phyloP scores from a whole-genome alignment of 1,140 invertebrate species.

The Linepithema humile region DNA sequence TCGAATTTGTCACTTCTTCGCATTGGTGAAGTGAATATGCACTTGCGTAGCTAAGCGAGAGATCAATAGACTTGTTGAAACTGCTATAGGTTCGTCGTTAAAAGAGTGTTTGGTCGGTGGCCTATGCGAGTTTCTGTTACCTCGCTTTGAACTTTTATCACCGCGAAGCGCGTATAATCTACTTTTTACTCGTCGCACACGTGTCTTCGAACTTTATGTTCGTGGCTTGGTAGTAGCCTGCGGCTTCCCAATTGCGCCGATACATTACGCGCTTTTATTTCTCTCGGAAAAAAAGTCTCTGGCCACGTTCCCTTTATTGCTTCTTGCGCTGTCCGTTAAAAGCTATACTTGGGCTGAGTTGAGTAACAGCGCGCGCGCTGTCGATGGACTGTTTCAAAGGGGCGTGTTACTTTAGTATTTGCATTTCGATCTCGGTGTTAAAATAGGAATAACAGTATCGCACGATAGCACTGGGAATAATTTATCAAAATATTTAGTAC shows the following conservation, averaged over 20 bases:
- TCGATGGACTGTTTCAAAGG: constrained; percentile 6
- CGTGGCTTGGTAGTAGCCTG: constrained; percentile 52
- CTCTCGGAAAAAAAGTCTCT: constrained; percentile 34
- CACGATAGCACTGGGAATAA: background rate
- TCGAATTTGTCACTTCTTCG: background rate
- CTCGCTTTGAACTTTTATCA: constrained; percentile 74
- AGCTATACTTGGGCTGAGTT: constrained; percentile 49
- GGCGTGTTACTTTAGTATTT: background rate
- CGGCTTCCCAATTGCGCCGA: constrained; percentile 60
- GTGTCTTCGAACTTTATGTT: constrained; percentile 64
- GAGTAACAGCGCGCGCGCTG: background rate
- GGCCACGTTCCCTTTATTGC: constrained; percentile 47
- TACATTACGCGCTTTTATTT: constrained; percentile 68
- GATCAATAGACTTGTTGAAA: constrained; percentile 36
- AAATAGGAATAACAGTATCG: background rate
- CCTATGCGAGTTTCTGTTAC: constrained; percentile 41
- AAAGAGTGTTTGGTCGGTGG: constrained; percentile 28
- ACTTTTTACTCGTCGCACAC: constrained; percentile 66
- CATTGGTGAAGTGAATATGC: background rate
- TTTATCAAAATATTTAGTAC: background rate
- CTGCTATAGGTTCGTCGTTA: constrained; percentile 7
- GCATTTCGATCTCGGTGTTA: background rate
- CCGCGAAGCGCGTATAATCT: constrained; percentile 58
- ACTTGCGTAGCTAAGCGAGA: background rate
- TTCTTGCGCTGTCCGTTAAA: constrained; percentile 65